These are phyloP conservation scores for Bradypus variegatus DNA, from an alignment of 2,797 vertebrate species.

Conservation along the genomic window DNA sequence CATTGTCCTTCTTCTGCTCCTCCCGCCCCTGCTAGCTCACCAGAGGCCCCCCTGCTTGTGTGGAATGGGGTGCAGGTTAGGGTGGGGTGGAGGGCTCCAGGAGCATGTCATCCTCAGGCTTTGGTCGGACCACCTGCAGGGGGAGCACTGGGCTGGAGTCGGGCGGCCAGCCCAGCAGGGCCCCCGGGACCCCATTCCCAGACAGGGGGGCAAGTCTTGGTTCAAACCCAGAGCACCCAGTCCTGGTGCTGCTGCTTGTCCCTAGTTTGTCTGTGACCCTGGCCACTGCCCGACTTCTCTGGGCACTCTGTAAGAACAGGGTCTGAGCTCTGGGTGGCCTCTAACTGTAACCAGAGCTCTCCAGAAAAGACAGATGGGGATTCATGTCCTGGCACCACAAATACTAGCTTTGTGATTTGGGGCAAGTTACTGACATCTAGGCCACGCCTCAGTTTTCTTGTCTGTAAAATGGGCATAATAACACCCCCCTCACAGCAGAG, in stretches of 20 bases:
- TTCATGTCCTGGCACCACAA: not conserved
- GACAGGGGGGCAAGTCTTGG: not conserved
- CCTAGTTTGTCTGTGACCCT: not conserved
- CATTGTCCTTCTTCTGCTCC: not conserved
- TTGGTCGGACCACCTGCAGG: not conserved
- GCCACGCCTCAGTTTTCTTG: not conserved
- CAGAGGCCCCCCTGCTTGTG: not conserved
- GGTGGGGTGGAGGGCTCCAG: not conserved
- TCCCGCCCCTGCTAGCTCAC: not conserved
- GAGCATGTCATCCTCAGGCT: not conserved
- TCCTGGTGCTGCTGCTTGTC: not conserved
- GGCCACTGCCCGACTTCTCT: not conserved
- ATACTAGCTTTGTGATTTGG: not conserved
- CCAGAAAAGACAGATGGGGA: not conserved
- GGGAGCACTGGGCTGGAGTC: rapidly evolving
- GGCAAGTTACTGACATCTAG: not conserved
- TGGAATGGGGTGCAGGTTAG: not conserved
- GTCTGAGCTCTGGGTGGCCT: not conserved
- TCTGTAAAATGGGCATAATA: not conserved
- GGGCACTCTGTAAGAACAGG: not conserved
- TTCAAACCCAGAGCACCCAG: too few relatives aligned
- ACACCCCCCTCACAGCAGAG: too few relatives aligned
- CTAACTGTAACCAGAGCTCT: not conserved
- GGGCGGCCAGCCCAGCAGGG: not conserved
- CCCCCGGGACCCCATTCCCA: not conserved